Percentiles rank a stretch among this genome's conserved stretches.
phyloP scores from a whole-genome alignment of 2,113 vertebrate species.

The Macrotis lagotis region DNA sequence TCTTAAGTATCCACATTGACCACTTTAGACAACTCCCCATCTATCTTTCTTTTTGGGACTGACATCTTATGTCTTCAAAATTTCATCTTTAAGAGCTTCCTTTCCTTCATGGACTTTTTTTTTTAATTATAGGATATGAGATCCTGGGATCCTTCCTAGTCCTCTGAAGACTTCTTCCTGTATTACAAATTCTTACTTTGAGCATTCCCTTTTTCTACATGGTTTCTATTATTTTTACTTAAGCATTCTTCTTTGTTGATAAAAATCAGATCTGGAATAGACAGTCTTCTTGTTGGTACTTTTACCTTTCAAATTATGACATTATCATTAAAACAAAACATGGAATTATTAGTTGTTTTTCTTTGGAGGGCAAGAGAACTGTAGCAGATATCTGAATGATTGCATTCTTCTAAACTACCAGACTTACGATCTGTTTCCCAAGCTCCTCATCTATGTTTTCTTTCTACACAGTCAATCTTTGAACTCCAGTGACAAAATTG shows the following conservation, averaged over 20 bases:
- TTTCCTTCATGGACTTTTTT: neutral
- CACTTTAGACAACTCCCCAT: neutral
- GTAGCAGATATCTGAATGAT: neutral
- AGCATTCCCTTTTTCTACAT: neutral
- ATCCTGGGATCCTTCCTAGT: neutral
- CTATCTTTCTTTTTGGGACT: neutral
- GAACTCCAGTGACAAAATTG: neutral
- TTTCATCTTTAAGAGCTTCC: neutral
- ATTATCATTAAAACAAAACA: neutral
- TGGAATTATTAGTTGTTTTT: neutral
- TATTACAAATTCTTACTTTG: neutral
- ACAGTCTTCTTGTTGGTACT: neutral
- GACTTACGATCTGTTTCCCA: neutral
- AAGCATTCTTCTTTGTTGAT: neutral
- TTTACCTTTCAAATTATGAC: neutral
- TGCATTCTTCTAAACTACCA: neutral
- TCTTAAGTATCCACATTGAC: neutral
- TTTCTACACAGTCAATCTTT: neutral
- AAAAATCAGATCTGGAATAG: neutral
- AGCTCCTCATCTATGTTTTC: neutral
- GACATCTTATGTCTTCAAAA: neutral
- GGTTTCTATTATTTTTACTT: neutral
- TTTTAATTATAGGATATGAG: neutral
- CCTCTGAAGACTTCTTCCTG: neutral
- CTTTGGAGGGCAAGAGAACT: neutral